Evolutionary conservation across 2,113 vertebrate species (phyloP).

Genomic region (Pontoporia blainvillei): DNA sequence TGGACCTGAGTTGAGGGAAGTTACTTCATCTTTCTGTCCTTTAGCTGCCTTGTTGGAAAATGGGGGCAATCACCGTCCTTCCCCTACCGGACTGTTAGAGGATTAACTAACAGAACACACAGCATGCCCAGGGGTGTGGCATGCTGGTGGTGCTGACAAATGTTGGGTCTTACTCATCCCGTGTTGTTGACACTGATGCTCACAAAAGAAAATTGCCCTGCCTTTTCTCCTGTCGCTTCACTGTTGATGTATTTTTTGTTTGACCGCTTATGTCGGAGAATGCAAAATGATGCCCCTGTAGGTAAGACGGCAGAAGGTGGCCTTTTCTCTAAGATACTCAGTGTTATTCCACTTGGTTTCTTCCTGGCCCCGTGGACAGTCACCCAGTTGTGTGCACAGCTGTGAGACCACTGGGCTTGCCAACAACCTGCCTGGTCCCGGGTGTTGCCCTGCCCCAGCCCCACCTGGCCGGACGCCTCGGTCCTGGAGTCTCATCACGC

Average conservation of each 20-base stretch:
- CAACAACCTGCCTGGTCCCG: neutral
- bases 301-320: neutral
- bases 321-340: neutral
- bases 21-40: neutral
- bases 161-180: neutral
- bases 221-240: neutral
- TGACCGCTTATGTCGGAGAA: neutral
- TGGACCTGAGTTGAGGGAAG: neutral
- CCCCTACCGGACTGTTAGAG: neutral
- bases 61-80: too few species aligned
- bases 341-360: neutral
- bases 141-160: neutral
- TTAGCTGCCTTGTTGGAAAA: neutral
- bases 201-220: neutral
- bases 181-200: neutral
- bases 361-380: neutral
- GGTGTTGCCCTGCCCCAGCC: too few species aligned
- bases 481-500: neutral
- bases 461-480: accelerated
- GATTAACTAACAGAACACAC: too few species aligned
- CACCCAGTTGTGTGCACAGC: accelerated
- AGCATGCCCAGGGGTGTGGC: neutral
- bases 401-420: neutral
- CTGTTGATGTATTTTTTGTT: neutral
- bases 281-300: neutral